A percentile compares a stretch with the other conserved stretches of the same genome.
phyloP scores from a whole-genome alignment of 1,140 invertebrate species.

The Drosophila tristis region DNA sequence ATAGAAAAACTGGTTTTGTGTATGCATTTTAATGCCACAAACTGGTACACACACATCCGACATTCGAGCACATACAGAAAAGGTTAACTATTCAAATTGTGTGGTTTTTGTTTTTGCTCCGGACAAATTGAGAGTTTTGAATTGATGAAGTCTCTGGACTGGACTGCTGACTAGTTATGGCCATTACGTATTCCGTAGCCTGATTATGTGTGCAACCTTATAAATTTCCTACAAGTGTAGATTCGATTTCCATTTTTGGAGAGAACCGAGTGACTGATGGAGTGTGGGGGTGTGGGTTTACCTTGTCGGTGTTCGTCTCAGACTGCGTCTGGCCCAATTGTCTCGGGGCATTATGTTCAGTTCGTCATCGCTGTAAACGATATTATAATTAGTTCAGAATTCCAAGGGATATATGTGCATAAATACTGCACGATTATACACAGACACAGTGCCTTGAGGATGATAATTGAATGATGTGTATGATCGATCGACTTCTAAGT shows the following conservation, averaged over 20 bases:
- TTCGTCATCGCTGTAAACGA: slow-evolving; percentile 71
- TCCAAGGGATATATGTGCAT: no score
- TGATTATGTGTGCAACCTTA: slow-evolving; percentile 28
- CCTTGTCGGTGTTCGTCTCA: slow-evolving; percentile 90
- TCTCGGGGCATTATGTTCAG: slow-evolving; percentile 87
- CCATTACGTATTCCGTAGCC: slow-evolving; percentile 27
- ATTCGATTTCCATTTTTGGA: slow-evolving; percentile 27
- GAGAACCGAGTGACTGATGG: background rate
- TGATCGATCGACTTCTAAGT: background rate
- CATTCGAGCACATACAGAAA: slow-evolving; percentile 52
- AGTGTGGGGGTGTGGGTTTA: slow-evolving; percentile 74
- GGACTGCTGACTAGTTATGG: slow-evolving; percentile 10
- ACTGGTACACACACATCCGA: slow-evolving; percentile 13
- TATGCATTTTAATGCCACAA: slow-evolving; percentile 58
- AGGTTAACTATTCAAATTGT: slow-evolving; percentile 75
- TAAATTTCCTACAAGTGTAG: slow-evolving; percentile 13
- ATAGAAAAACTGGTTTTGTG: slow-evolving; percentile 79
- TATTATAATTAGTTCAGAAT: no score
- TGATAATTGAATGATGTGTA: no score
- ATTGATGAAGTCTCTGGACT: slow-evolving; percentile 27
- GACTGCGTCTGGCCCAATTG: slow-evolving; percentile 91
- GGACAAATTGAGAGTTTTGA: slow-evolving; percentile 42
- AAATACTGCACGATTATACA: no score
- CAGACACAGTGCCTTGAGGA: no score
- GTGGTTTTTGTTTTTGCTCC: slow-evolving; percentile 20